Conservation (phyloP, 2,888 invertebrate genomes). For the Limulus polyphemus region DNA sequence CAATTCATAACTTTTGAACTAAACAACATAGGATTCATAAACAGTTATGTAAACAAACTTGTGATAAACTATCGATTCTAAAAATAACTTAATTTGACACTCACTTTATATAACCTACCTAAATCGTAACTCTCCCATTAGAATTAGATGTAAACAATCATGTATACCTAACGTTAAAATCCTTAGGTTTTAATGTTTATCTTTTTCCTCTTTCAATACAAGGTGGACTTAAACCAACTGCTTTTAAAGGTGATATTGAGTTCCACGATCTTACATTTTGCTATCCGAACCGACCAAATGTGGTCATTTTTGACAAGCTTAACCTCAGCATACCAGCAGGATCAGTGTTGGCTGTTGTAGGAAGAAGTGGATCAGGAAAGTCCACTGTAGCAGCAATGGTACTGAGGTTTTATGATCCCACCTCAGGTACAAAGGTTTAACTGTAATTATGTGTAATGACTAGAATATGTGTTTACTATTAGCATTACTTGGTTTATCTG, state of each 20-base stretch:
- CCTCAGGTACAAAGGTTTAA: not conserved
- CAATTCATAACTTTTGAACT: too few species aligned
- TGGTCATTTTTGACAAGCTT: slow-evolving; percentile 50
- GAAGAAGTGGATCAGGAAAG: slow-evolving; percentile 88
- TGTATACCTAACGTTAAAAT: not conserved
- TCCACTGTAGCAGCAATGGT: slow-evolving; percentile 76
- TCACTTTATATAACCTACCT: too few species aligned
- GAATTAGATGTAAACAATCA: too few species aligned
- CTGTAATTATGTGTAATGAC: not conserved
- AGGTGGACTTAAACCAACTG: slow-evolving; percentile 50
- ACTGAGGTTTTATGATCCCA: slow-evolving; percentile 67
- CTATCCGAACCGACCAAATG: slow-evolving; percentile 53
- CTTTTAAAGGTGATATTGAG: slow-evolving; percentile 54
- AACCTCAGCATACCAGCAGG: slow-evolving; percentile 53
- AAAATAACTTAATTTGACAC: too few species aligned
- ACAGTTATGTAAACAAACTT: too few species aligned
- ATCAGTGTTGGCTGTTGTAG: slow-evolving; percentile 68
- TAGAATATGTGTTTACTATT: too few species aligned
- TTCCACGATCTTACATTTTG: slow-evolving; percentile 60
- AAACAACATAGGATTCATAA: too few species aligned
- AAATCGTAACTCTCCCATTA: too few species aligned
- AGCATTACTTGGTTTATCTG: too few species aligned
- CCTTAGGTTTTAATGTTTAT: not conserved
- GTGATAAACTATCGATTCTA: too few species aligned
- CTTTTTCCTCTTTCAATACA: slow-evolving; percentile 19